phyloP scores from a whole-genome alignment of 2,797 vertebrate genomes.

The Sylvilagus floridanus region DNA sequence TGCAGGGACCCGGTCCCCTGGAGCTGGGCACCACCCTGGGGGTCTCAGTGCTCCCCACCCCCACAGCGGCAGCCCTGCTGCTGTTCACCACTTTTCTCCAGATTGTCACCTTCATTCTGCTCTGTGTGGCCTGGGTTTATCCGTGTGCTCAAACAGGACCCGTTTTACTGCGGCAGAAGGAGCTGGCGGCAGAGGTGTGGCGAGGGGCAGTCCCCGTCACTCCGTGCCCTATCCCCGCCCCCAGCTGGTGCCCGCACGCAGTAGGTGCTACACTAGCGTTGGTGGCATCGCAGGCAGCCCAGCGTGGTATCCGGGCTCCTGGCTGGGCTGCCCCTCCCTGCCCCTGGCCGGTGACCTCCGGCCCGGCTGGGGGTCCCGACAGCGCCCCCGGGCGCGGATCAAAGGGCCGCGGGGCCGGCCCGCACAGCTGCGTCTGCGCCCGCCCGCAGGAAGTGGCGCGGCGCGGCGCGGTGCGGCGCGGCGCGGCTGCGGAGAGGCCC shows the following conservation, averaged over 20 bases:
- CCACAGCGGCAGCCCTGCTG: rapidly evolving
- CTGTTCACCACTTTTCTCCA: background rate
- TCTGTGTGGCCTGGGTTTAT: background rate
- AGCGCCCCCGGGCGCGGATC: conserved; percentile 62
- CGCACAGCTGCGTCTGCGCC: conserved; percentile 40
- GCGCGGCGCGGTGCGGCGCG: background rate
- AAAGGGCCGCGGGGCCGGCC: conserved; percentile 62
- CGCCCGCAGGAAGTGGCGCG: background rate
- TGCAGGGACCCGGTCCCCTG: background rate
- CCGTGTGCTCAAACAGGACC: background rate
- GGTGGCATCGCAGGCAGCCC: background rate
- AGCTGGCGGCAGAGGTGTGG: no score
- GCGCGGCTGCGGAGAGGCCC: background rate
- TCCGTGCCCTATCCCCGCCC: background rate
- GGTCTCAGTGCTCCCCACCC: no score
- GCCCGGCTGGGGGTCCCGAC: conserved; percentile 34
- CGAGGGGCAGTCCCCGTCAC: no score
- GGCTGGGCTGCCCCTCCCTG: conserved; percentile 1
- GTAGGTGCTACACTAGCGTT: background rate
- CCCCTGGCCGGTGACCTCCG: conserved; percentile 68
- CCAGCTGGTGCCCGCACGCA: background rate
- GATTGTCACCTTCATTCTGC: background rate
- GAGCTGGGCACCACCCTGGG: no score
- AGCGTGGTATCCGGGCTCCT: background rate
- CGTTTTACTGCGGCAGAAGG: no score